Base-by-base conservation (phyloP, 1,140 invertebrate genomes). In the Apocrypta bakeri region DNA sequence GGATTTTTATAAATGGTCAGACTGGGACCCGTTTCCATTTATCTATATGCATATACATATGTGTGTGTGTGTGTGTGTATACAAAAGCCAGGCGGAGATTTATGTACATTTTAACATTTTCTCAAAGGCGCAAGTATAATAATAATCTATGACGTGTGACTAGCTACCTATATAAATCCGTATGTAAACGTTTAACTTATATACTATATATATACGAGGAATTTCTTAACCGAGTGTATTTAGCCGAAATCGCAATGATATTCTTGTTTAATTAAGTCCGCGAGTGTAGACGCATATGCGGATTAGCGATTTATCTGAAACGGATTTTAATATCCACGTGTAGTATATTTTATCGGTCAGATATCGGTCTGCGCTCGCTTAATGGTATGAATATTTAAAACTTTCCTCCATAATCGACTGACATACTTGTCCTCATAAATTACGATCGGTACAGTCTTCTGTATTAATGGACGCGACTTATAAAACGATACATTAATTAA, bases 361-460 rank as follows among this genome's bases (percentile, higher is more conserved):
- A 37, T 71, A 71, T 71, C 31, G 68, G 68, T 71, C 68, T 31
- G 21, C 31, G 25, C 9, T 12, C 29, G 68, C 40, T 73, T 79
- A 79, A 68, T 79, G 71, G 27, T 79, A 79, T 71, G 40, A 71
- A 79, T 71, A 79, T 79, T 69, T 79, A 48, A 73, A 48, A 79
- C 64, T 66, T 42, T 78, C 76, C 76, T 78, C 40, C 25, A 77
- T 77, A 77, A 77, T 37, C 31, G 75, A 77, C 75, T 77, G 25
- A 40, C 25, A 56, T 66, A 61, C 66, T 79, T 71, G 40, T 79
- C 42, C 66, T 71, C 27, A 71, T 79, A 72, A 79, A 79, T 79
- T 71, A 56, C 42, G 17, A 69, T 71, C 25, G n/a, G 68, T 61
- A 61, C 64, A 78, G 69, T 78, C 64, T 68, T 78, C 40, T 25